A percentile compares a stretch with the other conserved stretches of the same genome.
phyloP scores from a whole-genome alignment of 2,797 vertebrate species.

The Chanos chanos region DNA sequence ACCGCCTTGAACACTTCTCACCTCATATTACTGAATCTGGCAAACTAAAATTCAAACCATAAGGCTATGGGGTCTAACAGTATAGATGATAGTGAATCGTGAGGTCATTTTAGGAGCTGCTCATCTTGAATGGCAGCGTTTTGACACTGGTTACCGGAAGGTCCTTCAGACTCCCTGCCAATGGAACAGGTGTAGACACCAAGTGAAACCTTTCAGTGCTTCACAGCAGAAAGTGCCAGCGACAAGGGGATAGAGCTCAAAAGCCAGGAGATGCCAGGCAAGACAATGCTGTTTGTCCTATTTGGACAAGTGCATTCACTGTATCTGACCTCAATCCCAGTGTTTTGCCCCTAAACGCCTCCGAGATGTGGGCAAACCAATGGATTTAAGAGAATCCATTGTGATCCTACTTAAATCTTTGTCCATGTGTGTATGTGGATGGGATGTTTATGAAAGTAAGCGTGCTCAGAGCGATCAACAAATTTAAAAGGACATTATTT shows the following conservation, averaged over 20 bases:
- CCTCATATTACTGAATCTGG: no score
- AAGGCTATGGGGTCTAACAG: no score
- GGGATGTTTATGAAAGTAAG: background rate
- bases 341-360: constrained; percentile 16
- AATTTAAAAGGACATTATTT: no score
- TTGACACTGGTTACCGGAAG: no score
- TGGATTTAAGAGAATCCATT: constrained; percentile 9
- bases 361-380: background rate
- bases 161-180: background rate
- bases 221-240: background rate
- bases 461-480: background rate
- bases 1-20: no score
- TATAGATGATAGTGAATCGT: no score
- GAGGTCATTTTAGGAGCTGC: no score
- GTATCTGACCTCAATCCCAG: constrained; percentile 27
- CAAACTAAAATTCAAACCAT: no score
- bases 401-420: constrained; percentile 11
- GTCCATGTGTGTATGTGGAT: background rate
- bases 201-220: constrained; percentile 8
- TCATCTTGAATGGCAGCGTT: no score
- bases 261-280: constrained; percentile 38
- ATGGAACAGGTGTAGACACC: constrained; percentile 27
- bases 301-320: constrained; percentile 17
- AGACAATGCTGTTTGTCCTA: constrained; percentile 34
- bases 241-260: constrained; percentile 3